These are phyloP conservation scores for Aphelenchoides besseyi DNA, from an alignment of 1,140 invertebrate species.

Conservation along the genomic window DNA sequence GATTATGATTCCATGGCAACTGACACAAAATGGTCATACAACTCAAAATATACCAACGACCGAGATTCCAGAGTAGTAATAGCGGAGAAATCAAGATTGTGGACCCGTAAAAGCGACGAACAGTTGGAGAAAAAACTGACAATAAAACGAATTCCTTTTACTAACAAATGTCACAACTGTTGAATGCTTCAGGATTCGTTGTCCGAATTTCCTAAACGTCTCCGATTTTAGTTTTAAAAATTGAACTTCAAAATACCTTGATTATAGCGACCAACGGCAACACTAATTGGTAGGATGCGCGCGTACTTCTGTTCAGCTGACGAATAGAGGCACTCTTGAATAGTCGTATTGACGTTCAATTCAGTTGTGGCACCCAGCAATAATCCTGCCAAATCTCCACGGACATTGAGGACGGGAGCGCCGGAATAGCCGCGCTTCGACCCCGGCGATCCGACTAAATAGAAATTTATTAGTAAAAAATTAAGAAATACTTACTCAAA, in stretches of 20 bases:
- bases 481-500: too few relatives aligned
- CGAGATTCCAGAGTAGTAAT: conserved; percentile 37
- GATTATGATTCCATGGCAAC: too few relatives aligned
- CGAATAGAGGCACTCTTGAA: not conserved
- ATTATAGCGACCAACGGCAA: not conserved
- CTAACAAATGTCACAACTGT: conserved; percentile 32
- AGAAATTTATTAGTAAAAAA: too few relatives aligned
- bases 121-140: conserved; percentile 31
- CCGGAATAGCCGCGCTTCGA: too few relatives aligned
- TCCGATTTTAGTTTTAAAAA: conserved; percentile 32
- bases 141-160: conserved; percentile 21
- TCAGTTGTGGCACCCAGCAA: too few relatives aligned
- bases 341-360: too few relatives aligned
- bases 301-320: too few relatives aligned
- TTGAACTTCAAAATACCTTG: not conserved
- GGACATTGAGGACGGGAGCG: too few relatives aligned
- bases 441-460: not conserved
- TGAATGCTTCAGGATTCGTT: conserved; percentile 27
- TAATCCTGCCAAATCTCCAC: too few relatives aligned
- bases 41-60: conserved; percentile 41
- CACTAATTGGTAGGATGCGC: too few relatives aligned
- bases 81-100: conserved; percentile 43
- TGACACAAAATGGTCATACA: too few relatives aligned
- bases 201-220: not conserved
- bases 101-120: conserved; percentile 28